phyloP scores from a whole-genome alignment of 1,140 invertebrate species.

The Apolygus lucorum region DNA sequence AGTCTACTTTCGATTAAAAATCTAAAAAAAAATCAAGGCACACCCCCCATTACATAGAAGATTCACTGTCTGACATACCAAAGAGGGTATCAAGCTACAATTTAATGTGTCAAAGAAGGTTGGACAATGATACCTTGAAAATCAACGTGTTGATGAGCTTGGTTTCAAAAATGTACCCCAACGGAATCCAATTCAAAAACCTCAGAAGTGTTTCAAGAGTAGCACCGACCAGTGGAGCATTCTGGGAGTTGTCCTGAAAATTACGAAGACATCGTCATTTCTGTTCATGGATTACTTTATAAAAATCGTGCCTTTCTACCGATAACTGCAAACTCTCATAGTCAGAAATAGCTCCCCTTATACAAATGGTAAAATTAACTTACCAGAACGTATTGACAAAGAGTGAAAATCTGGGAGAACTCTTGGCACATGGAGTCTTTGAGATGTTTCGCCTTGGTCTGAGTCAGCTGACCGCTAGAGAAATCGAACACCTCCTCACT shows the following conservation, averaged over 20 bases:
- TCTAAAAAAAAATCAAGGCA: too few species aligned
- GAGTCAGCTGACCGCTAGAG: constrained; percentile 93
- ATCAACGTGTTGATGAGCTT: constrained; percentile 91
- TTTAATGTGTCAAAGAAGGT: too few species aligned
- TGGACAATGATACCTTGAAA: constrained; percentile 81
- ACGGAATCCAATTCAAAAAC: constrained; percentile 98
- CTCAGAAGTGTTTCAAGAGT: constrained; percentile 92
- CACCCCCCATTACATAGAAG: too few species aligned
- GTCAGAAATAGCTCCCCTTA: too few species aligned
- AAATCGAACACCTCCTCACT: constrained; percentile 99
- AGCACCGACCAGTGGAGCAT: constrained; percentile 84
- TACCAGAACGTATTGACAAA: constrained; percentile 94
- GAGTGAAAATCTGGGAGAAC: constrained; percentile 94
- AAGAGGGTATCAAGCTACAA: too few species aligned
- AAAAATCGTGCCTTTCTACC: too few species aligned
- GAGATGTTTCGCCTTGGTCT: constrained; percentile 97
- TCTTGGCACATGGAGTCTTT: constrained; percentile 99
- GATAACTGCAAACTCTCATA: too few species aligned
- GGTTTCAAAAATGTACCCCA: constrained; percentile 99
- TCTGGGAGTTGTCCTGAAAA: constrained; percentile 83
- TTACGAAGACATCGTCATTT: too few species aligned
- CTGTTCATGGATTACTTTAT: too few species aligned
- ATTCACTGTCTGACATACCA: too few species aligned
- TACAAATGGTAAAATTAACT: too few species aligned
- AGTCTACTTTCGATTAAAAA: too few species aligned